Evolutionary conservation across 2,797 vertebrate species (phyloP).

Genomic region (Scolopax rusticola): DNA sequence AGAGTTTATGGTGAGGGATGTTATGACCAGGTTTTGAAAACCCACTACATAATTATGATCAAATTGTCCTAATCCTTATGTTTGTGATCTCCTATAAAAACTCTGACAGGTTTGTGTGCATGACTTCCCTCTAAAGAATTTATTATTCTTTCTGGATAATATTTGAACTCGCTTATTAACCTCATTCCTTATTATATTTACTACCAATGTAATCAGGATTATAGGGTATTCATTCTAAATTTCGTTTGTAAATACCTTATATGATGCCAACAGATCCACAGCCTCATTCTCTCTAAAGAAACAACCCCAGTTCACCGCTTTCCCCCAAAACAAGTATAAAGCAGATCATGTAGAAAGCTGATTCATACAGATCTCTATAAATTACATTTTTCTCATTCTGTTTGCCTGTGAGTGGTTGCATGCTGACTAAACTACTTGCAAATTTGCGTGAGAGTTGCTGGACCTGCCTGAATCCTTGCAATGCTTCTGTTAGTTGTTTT

Average conservation of each 20-base stretch:
- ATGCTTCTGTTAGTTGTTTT: not conserved
- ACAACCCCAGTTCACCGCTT: not conserved
- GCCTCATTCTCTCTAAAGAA: not conserved
- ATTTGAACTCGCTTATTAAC: not conserved
- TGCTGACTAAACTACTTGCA: not conserved
- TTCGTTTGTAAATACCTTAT: not conserved
- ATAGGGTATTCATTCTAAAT: not conserved
- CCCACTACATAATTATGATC: not conserved
- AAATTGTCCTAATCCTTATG: not conserved
- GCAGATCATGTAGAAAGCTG: not conserved
- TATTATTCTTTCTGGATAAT: not conserved
- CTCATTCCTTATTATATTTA: not conserved
- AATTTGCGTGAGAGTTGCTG: not conserved
- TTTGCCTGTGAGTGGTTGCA: not conserved
- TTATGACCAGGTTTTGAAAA: not conserved
- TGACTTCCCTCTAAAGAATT: not conserved
- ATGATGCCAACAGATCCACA: not conserved
- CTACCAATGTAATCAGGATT: not conserved
- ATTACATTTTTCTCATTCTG: not conserved
- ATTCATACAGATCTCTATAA: not conserved
- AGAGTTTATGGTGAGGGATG: not conserved
- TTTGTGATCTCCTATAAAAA: not conserved
- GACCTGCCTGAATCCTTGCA: not conserved
- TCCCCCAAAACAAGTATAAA: not conserved
- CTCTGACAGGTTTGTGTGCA: not conserved